These are phyloP conservation scores for Agelastica alni DNA, from an alignment of 2,888 invertebrate species.

Conservation along the genomic window DNA sequence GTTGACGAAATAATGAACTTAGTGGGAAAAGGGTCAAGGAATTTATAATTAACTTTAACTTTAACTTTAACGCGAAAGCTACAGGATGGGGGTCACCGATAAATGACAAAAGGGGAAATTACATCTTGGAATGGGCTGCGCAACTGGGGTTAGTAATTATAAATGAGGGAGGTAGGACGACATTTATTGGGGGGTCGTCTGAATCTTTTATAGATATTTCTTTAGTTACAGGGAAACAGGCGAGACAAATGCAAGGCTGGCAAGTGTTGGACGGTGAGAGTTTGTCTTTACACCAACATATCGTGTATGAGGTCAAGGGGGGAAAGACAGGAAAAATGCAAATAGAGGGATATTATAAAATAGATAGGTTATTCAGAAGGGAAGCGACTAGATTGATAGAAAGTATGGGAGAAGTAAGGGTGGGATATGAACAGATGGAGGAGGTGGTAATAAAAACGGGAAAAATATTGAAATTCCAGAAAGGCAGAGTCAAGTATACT, in stretches of 20 bases:
- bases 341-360: not conserved
- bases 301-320: not conserved
- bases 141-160: not conserved
- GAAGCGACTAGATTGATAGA: not conserved
- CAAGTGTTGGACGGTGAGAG: too few species aligned
- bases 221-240: too few species aligned
- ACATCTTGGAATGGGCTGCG: not conserved
- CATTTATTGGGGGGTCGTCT: not conserved
- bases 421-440: not conserved
- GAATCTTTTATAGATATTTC: too few species aligned
- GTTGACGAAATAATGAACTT: too few species aligned
- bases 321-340: too few species aligned
- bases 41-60: too few species aligned
- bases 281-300: too few species aligned
- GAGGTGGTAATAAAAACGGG: not conserved
- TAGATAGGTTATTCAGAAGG: not conserved
- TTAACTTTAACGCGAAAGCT: too few species aligned
- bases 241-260: too few species aligned
- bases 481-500: too few species aligned
- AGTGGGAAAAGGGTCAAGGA: too few species aligned
- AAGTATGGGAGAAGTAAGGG: not conserved
- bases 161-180: not conserved
- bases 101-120: not conserved
- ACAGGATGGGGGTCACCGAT: not conserved
- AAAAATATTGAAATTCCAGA: not conserved